Evolutionary conservation across 2,113 vertebrate genomes (phyloP).

Genomic region (Tetraodon nigroviridis): DNA sequence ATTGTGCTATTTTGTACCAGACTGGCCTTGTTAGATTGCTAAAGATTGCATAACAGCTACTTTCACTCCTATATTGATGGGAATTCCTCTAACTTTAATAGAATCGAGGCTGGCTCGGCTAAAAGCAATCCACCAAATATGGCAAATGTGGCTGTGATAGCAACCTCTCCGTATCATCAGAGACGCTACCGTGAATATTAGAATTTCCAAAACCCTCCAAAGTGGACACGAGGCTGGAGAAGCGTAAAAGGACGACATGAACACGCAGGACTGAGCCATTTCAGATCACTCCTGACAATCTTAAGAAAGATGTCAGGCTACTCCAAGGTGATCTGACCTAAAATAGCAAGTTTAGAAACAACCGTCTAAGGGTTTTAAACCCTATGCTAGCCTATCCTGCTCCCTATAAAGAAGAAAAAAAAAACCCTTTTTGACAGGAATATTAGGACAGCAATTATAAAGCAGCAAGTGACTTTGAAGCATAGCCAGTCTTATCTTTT

Average conservation of each 20-base stretch:
- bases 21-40: too few relatives aligned
- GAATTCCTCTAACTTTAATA: too few relatives aligned
- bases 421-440: neutral
- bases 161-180: neutral
- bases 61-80: too few relatives aligned
- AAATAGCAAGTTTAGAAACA: conserved; percentile 12
- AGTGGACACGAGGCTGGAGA: conserved; percentile 2
- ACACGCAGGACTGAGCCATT: conserved; percentile 9
- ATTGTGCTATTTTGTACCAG: too few relatives aligned
- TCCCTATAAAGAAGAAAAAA: conserved; percentile 29
- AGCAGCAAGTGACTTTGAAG: conserved; percentile 40
- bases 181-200: conserved; percentile 11
- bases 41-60: too few relatives aligned
- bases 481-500: conserved; percentile 56
- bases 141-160: neutral
- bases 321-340: conserved; percentile 36
- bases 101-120: too few relatives aligned
- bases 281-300: conserved; percentile 21
- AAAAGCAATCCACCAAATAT: too few relatives aligned
- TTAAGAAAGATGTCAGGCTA: conserved; percentile 21
- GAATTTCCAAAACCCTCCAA: neutral
- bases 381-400: conserved; percentile 31
- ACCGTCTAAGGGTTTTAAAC: conserved; percentile 22
- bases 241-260: conserved; percentile 27
- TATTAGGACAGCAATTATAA: conserved; percentile 32